phyloP scores from a whole-genome alignment of 2,797 vertebrate species.

The Labeo calbasu region DNA sequence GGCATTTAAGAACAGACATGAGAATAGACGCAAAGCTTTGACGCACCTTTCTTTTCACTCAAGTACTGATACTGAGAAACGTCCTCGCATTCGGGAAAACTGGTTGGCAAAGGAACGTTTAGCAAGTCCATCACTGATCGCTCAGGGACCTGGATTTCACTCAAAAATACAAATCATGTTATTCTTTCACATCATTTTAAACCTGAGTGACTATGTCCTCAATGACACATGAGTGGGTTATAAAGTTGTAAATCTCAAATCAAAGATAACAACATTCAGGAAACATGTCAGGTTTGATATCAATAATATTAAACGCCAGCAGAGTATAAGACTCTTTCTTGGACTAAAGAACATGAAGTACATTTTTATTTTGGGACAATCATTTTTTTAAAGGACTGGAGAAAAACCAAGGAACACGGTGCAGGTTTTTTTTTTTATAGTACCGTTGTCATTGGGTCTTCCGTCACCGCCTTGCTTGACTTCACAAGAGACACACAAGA shows the following conservation, averaged over 20 bases:
- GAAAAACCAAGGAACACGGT: background rate
- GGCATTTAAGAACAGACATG: background rate
- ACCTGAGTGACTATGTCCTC: background rate
- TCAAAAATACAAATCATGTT: background rate
- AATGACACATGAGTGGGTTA: background rate
- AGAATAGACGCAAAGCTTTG: background rate
- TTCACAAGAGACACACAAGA: slow-evolving; percentile 23
- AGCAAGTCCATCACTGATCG: slow-evolving; percentile 80
- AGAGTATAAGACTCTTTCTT: too few relatives aligned
- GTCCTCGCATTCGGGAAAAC: slow-evolving; percentile 76
- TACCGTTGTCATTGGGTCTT: slow-evolving; percentile 60
- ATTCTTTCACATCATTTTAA: background rate
- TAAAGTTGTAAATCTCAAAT: background rate
- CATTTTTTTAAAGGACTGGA: background rate
- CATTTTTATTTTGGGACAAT: background rate
- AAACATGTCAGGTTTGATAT: background rate
- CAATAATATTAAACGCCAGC: background rate
- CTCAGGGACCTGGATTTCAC: slow-evolving; percentile 57
- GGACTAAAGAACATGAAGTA: background rate
- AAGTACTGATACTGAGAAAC: slow-evolving; percentile 68
- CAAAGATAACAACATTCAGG: background rate
- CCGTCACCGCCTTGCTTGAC: slow-evolving; percentile 31
- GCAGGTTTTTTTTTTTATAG: background rate
- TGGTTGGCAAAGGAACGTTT: slow-evolving; percentile 78
- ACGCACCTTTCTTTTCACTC: slow-evolving; percentile 79